Percentiles rank a stretch among this genome's conserved stretches.
These are phyloP conservation scores for Sebastes alutus DNA, from an alignment of 2,797 vertebrate species.

Conservation along the genomic window DNA sequence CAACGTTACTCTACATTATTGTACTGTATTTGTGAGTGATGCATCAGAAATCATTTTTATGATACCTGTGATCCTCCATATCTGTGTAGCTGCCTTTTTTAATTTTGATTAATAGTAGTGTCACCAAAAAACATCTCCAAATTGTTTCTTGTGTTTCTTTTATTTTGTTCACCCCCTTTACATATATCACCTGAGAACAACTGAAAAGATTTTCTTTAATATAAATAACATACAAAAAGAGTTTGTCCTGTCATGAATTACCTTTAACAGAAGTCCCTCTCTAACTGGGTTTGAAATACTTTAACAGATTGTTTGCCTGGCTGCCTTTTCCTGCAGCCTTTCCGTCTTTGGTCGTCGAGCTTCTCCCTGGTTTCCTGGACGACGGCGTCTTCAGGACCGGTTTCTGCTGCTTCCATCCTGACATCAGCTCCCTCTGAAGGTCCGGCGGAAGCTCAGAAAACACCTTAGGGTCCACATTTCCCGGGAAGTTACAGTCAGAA, in stretches of 20 bases:
- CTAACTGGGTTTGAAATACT: conserved; percentile 85
- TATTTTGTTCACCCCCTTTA: background rate
- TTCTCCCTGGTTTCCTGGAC: conserved; percentile 61
- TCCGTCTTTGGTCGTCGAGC: conserved; percentile 56
- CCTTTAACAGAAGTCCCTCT: background rate
- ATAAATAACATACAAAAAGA: background rate
- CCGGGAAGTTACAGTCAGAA: conserved; percentile 75
- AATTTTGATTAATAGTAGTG: background rate
- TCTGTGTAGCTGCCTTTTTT: background rate
- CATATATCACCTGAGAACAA: background rate
- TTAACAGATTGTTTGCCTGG: conserved; percentile 81
- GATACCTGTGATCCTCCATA: background rate
- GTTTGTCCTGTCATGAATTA: background rate
- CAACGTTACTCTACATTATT: background rate
- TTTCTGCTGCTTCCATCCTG: conserved; percentile 85
- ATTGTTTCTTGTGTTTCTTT: background rate
- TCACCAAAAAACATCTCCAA: background rate
- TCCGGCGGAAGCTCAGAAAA: conserved; percentile 86
- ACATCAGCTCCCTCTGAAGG: conserved; percentile 86
- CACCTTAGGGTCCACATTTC: conserved; percentile 84
- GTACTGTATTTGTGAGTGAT: background rate
- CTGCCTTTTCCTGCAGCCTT: conserved; percentile 50
- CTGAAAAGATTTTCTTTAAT: background rate
- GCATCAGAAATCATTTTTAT: background rate
- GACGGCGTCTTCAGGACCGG: conserved; percentile 56